Evolutionary conservation across 2,888 invertebrate genomes (phyloP), one percentile per base, ranked within the genome.

Genomic region (Mesorhabditis sp.): DNA sequence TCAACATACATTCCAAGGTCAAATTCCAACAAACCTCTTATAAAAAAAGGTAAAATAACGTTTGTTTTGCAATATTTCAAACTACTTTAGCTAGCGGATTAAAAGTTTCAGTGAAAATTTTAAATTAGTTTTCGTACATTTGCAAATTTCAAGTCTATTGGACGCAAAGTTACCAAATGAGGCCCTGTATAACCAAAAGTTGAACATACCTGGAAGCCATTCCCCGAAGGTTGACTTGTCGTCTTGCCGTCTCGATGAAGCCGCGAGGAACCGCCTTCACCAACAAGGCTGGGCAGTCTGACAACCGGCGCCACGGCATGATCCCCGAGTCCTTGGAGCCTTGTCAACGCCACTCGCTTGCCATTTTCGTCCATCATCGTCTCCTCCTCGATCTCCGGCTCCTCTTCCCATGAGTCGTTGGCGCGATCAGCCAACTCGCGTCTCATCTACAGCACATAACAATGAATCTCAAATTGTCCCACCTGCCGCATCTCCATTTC

Each of bases 301-400:
- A 78, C 74, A 4, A 78, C 72, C 3, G 78, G 78, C 7, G 71
- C 78, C 0, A 68, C 68, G 42, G 68, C 67, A 0, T 71, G 71
- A 2, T 71, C 71, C 28, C 66, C 74, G 10, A 72, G 62, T 5
- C 72, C 67, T 7, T 72, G 69, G 5, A 77, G 61, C 66, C 73
- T 68, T 4, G 77, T 76, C 65, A 77, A 76, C 4, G 74, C 73
- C 41, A 70, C 67, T 63, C 77, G 66, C 4, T 66, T 50, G 44
- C 66, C 71, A 58, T 71, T 69, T 58, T 71, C 70, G 62, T 65
- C 61, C 28, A 63, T 43, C 5, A 65, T 58, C 28, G 62, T 65
- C 3, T 58, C 64, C n/a, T 65, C 62, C 58, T 43, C 28, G 10
- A 43, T 44, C 2, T 61, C 67, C n/a, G 65, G 67, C 61, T 74